Conservation (phyloP, 2,888 invertebrate genomes). For the Microctonus hyperodae region DNA sequence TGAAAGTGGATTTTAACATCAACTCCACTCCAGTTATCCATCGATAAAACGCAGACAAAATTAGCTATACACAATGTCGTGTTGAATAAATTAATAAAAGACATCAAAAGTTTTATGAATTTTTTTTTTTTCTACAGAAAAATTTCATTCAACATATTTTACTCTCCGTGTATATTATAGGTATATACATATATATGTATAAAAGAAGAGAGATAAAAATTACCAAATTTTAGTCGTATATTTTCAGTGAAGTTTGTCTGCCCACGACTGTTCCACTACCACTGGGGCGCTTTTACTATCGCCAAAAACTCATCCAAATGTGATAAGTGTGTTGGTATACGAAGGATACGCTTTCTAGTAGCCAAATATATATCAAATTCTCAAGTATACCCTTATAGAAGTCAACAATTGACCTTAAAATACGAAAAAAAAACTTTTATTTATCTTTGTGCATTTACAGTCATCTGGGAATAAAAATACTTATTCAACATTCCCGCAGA, state of each 20-base stretch:
- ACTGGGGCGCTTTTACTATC: neutral
- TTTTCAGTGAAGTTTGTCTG: constrained; percentile 49
- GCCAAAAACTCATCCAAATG: neutral
- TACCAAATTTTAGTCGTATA: constrained; percentile 51
- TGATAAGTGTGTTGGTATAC: neutral
- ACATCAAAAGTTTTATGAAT: neutral
- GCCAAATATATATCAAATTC: constrained; percentile 11
- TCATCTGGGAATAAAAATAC: neutral
- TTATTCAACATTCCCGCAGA: neutral
- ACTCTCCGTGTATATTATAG: neutral
- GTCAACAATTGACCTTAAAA: neutral
- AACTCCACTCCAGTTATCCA: constrained; percentile 13
- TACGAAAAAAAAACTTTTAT: neutral
- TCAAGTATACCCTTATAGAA: constrained; percentile 12
- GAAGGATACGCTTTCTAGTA: neutral
- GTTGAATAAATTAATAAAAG: constrained; percentile 4
- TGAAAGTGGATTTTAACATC: constrained; percentile 26
- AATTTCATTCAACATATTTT: neutral
- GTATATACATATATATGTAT: no score
- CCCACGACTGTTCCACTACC: constrained; percentile 43
- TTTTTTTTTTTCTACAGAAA: neutral
- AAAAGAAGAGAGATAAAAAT: no score
- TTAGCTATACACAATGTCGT: neutral
- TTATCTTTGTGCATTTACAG: neutral
- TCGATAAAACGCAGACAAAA: constrained; percentile 16